A percentile compares a stretch with the other conserved stretches of the same genome.
Evolutionary conservation across 2,888 invertebrate species (phyloP).

Genomic region (Nemapogon koenigi): DNA sequence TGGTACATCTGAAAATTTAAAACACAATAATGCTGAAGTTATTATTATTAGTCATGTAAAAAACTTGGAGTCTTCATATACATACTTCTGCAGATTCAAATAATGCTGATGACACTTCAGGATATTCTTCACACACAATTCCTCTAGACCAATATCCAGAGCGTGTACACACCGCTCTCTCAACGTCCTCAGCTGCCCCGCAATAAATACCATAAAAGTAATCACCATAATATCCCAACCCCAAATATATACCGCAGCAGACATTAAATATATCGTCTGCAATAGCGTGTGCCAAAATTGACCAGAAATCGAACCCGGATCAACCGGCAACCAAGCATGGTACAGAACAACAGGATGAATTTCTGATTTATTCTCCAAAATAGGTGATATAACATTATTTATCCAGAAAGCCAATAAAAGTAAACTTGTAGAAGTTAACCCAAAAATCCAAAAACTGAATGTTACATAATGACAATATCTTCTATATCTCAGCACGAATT

Average conservation of each 20-base stretch:
- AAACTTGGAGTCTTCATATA: neutral
- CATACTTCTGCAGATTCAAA: neutral
- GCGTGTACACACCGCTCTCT: constrained; percentile 20
- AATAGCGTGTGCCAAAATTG: constrained; percentile 33
- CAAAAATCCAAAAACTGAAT: constrained; percentile 1
- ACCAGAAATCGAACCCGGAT: constrained; percentile 28
- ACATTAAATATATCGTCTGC: constrained; percentile 31
- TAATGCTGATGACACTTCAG: constrained; percentile 29
- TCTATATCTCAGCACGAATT: constrained; percentile 2
- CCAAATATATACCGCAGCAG: constrained; percentile 32
- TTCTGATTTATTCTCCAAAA: neutral
- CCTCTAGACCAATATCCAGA: constrained; percentile 18
- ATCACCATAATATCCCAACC: constrained; percentile 37
- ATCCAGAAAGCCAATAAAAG: neutral
- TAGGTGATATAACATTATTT: neutral
- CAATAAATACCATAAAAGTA: constrained; percentile 39
- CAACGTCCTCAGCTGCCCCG: constrained; percentile 35
- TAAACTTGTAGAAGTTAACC: neutral
- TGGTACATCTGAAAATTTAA: constrained; percentile 28
- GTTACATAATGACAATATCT: constrained; percentile 6
- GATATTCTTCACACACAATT: constrained; percentile 27
- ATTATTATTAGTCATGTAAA: neutral
- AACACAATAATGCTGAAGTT: neutral
- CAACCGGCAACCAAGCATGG: constrained; percentile 22
- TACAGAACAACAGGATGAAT: neutral